phyloP scores from a whole-genome alignment of 2,888 invertebrate species.

The Lithodes maja region DNA sequence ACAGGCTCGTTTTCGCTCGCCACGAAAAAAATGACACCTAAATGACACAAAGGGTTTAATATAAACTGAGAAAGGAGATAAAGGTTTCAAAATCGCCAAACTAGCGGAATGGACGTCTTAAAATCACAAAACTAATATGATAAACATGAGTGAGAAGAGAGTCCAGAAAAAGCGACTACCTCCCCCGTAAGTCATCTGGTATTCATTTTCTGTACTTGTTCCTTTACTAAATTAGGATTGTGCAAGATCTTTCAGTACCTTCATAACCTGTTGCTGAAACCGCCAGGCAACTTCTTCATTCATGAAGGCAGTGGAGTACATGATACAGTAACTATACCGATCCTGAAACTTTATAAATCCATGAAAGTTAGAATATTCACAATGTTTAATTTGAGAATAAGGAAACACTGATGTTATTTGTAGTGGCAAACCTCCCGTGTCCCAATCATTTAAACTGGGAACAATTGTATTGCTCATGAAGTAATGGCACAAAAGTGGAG shows the following conservation, averaged over 20 bases:
- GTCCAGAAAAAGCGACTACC: too few relatives aligned
- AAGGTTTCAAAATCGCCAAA: too few relatives aligned
- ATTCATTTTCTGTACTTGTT: too few relatives aligned
- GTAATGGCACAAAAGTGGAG: not conserved
- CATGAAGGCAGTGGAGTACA: not conserved
- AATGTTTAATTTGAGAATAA: not conserved
- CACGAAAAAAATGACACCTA: too few relatives aligned
- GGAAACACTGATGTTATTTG: not conserved
- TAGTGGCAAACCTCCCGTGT: not conserved
- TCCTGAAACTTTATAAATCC: not conserved
- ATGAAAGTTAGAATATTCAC: not conserved
- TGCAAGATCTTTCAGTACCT: not conserved
- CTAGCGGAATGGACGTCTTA: too few relatives aligned
- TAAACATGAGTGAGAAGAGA: too few relatives aligned
- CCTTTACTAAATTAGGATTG: not conserved
- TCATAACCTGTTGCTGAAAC: not conserved
- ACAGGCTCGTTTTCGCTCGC: too few relatives aligned
- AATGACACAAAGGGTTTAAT: too few relatives aligned
- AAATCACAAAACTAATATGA: too few relatives aligned
- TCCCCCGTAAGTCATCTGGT: too few relatives aligned
- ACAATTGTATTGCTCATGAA: not conserved
- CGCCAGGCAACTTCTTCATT: not conserved
- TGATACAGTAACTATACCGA: not conserved
- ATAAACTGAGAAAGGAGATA: too few relatives aligned
- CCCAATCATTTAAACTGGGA: not conserved